Evolutionary conservation across 2,888 invertebrate species (phyloP).

Genomic region (Gibbula magus): DNA sequence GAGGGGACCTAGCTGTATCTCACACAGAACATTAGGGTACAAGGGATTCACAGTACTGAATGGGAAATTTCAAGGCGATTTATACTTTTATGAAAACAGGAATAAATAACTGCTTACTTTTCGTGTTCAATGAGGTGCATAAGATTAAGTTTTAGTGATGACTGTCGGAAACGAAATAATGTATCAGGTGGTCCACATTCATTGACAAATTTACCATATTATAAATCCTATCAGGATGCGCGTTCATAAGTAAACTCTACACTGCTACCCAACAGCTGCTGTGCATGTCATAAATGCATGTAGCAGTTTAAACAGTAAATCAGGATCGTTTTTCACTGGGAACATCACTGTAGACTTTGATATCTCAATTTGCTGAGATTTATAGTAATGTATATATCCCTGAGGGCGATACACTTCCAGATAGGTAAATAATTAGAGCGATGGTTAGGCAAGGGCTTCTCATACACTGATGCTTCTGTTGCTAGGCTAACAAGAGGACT

Average conservation of each 20-base stretch:
- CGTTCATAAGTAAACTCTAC: not conserved
- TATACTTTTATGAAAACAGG: not conserved
- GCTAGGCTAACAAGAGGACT: too few relatives aligned
- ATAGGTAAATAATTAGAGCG: conserved; percentile 9
- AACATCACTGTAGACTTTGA: not conserved
- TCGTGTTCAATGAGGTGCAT: not conserved
- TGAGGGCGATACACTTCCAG: not conserved
- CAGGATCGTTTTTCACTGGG: not conserved
- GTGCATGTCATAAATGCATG: not conserved
- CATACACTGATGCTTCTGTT: too few relatives aligned
- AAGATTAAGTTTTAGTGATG: not conserved
- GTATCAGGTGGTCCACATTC: too few relatives aligned
- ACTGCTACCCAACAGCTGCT: not conserved
- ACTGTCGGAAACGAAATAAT: not conserved
- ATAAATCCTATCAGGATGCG: not conserved
- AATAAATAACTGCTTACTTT: not conserved
- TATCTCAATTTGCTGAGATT: conserved; percentile 21
- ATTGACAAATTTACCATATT: too few relatives aligned
- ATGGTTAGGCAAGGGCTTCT: not conserved
- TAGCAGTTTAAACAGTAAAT: not conserved
- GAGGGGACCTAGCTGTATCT: not conserved
- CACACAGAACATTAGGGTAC: not conserved
- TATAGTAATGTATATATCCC: conserved; percentile 14
- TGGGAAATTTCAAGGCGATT: not conserved
- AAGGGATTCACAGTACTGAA: not conserved